Conservation (phyloP, 2,888 invertebrate genomes). For the Dolichopus griseipennis region DNA sequence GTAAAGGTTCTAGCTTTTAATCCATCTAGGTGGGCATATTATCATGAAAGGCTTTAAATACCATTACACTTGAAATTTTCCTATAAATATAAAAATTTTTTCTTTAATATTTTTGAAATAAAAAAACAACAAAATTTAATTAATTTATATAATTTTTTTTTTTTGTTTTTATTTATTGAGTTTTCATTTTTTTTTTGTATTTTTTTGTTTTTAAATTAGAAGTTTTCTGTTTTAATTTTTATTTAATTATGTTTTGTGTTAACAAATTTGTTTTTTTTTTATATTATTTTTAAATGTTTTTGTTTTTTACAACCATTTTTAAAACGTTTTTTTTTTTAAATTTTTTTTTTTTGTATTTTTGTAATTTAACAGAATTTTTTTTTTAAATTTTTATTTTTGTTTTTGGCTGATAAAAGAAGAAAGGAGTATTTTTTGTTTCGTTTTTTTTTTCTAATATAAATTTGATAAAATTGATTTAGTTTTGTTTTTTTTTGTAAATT, state of each 20-base stretch:
- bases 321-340: neutral
- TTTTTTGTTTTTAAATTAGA: neutral
- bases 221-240: neutral
- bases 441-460: neutral
- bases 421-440: neutral
- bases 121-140: no score
- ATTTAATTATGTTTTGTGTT: neutral
- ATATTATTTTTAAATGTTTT: no score
- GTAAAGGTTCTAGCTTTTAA: no score
- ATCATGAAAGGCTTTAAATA: no score
- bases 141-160: no score
- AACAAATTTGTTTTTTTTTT: slow-evolving; percentile 5
- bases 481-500: neutral
- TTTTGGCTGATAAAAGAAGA: slow-evolving; percentile 1
- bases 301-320: slow-evolving; percentile 8
- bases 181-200: neutral
- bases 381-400: neutral
- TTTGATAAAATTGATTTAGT: neutral
- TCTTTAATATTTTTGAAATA: no score
- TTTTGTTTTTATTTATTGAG: neutral
- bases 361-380: neutral
- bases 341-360: neutral
- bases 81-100: no score
- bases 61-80: no score
- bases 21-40: no score